Conservation (phyloP, 2,888 invertebrate genomes). For the Caenorhabditis japonica region DNA sequence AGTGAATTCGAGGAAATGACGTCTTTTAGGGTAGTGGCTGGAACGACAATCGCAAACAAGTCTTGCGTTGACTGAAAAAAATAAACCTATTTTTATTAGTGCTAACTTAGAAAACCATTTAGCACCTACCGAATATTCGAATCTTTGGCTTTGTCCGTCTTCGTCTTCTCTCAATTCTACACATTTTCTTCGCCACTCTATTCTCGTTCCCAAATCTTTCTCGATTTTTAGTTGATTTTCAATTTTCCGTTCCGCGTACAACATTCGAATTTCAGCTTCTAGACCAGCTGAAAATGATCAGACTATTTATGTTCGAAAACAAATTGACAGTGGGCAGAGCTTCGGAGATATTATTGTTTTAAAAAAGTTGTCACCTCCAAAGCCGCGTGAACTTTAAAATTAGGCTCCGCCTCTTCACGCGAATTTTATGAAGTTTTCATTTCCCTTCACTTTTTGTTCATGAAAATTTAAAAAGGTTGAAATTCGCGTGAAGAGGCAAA, state of each 20-base stretch:
- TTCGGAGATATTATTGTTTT: too few species aligned
- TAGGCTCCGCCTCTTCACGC: too few species aligned
- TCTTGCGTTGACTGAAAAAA: slow-evolving; percentile 54
- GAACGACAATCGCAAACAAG: slow-evolving; percentile 50
- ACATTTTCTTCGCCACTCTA: slow-evolving; percentile 54
- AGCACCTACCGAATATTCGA: slow-evolving; percentile 47
- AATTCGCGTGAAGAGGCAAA: too few species aligned
- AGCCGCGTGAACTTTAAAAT: too few species aligned
- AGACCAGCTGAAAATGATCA: slow-evolving; percentile 48
- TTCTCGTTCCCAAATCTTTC: slow-evolving; percentile 39
- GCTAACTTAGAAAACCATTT: too few species aligned
- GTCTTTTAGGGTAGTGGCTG: slow-evolving; percentile 37
- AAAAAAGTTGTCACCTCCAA: too few species aligned
- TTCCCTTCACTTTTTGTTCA: too few species aligned
- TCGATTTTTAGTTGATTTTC: slow-evolving; percentile 52
- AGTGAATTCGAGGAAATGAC: slow-evolving; percentile 35
- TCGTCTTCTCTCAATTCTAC: slow-evolving; percentile 49
- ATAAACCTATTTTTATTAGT: not conserved
- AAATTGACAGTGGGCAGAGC: too few species aligned
- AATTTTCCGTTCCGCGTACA: slow-evolving; percentile 54
- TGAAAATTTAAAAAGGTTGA: too few species aligned
- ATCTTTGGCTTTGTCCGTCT: slow-evolving; percentile 25
- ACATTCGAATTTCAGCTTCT: slow-evolving; percentile 19
- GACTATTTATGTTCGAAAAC: not conserved
- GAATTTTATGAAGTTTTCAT: not conserved